Percentiles rank a stretch among this genome's conserved stretches.
Evolutionary conservation across 2,113 vertebrate genomes (phyloP).

Genomic region (Parus major): DNA sequence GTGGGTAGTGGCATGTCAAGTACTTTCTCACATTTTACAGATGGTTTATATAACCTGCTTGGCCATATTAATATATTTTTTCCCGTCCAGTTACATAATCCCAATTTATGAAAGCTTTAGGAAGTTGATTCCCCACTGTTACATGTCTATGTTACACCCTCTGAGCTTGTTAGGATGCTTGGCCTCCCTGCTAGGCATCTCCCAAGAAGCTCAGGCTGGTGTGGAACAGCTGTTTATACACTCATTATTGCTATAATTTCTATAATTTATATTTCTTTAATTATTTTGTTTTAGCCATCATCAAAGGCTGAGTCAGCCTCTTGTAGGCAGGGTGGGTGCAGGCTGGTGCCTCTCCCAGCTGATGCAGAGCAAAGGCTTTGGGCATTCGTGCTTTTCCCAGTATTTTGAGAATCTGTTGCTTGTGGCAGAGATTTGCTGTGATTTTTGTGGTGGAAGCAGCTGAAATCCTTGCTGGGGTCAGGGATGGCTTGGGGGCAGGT

Average conservation of each 20-base stretch:
- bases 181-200: background rate
- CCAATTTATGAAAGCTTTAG: background rate
- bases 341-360: background rate
- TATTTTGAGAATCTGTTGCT: background rate
- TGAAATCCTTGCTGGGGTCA: background rate
- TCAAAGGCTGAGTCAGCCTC: background rate
- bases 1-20: slow-evolving; percentile 50
- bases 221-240: background rate
- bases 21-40: slow-evolving; percentile 29
- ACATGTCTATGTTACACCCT: rapidly evolving
- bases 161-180: background rate
- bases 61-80: background rate
- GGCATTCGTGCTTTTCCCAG: background rate
- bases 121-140: background rate
- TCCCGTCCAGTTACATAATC: background rate
- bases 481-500: background rate
- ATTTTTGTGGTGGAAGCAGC: background rate
- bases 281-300: background rate
- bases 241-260: too few relatives aligned
- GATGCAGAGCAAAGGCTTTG: background rate
- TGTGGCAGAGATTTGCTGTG: background rate
- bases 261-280: too few relatives aligned
- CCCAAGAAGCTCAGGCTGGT: background rate
- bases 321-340: background rate
- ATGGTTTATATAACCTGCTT: slow-evolving; percentile 45